Base-by-base conservation (phyloP, 2,888 invertebrate species). In the Drosophila sordidula region DNA sequence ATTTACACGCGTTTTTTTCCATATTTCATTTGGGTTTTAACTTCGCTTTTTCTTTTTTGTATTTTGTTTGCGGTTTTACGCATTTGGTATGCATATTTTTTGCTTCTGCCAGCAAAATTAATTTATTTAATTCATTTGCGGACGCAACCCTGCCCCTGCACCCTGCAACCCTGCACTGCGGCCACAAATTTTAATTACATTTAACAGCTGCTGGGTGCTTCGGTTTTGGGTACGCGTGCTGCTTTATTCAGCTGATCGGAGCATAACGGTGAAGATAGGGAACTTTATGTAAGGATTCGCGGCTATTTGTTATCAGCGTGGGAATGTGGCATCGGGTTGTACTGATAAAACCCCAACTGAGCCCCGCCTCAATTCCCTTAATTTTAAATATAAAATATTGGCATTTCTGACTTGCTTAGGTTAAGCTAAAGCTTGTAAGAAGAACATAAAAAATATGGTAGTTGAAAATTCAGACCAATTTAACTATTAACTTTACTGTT, bases 1-100 rank as follows among this genome's bases (percentile, higher is more conserved):
- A 72, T 77, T 81, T 77, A 68, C 75, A 79, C 86, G 66, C 75
- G 63, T 55, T 81, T 81, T 84, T 78, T 70, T 74, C 49, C 78
- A 84, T 75, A 69, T 77, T 75, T 64, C 63, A 66, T 65, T 64
- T 66, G 61, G 47, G 44, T 65, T 70, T 73, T 71, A 71, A 66
- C 72, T 52, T 62, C 29, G 61, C 44, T 16, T 55, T 41, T 44
- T 49, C 38, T 47, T 29, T 50, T 52, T 18, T 14, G 9, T 29
- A 9, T 29, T 29, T 45, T 46, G 58, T 54, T 38, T 57, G 45
- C 62, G 66, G 68, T 69, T 58, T 76, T 57, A 68, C 81, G 73
- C 80, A 80, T 78, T 78, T 50, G 50, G 44, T 65, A 72, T 70
- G 87, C 76, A 78, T 78, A 72, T 70, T 83, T 47, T 68, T 62